Percentiles rank a stretch among this genome's conserved stretches.
phyloP scores from a whole-genome alignment of 2,888 invertebrate species.

The Poecilus cupreus region DNA sequence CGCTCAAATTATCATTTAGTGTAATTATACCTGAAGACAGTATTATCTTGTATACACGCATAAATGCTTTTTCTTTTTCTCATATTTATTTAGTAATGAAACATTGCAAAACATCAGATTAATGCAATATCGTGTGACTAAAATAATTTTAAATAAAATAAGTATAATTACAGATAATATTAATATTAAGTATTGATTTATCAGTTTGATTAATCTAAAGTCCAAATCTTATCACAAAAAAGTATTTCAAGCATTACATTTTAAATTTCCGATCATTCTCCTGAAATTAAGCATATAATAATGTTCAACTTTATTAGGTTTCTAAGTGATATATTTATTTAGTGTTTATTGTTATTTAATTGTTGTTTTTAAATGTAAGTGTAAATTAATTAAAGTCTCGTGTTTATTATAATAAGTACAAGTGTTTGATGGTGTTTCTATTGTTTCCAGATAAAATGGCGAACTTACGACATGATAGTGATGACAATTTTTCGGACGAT shows the following conservation, averaged over 20 bases:
- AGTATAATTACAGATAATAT: conserved; percentile 8
- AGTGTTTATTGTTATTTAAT: background rate
- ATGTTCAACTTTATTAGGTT: conserved; percentile 1
- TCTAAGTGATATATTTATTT: conserved; percentile 14
- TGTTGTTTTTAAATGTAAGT: background rate
- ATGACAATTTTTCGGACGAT: conserved; percentile 88
- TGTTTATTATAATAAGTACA: conserved; percentile 15
- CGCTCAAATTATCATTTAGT: too few species aligned
- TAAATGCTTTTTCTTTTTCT: background rate
- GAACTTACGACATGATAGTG: conserved; percentile 81
- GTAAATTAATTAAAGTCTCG: conserved; percentile 7
- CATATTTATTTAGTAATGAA: conserved; percentile 10
- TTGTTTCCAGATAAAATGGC: conserved; percentile 72
- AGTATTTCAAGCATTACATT: conserved; percentile 3
- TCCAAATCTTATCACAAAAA: conserved; percentile 11
- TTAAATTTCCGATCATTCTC: background rate
- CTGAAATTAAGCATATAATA: background rate
- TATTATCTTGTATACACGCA: background rate
- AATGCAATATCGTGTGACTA: conserved; percentile 21
- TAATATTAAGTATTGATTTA: background rate
- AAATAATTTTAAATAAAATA: conserved; percentile 16
- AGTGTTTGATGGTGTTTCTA: conserved; percentile 32
- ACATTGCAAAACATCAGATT: background rate
- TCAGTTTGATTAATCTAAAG: background rate
- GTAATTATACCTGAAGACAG: too few species aligned